A percentile compares a stretch with the other conserved stretches of the same genome.
These are phyloP conservation scores for Etheostoma perlongum DNA, from an alignment of 2,797 vertebrate genomes.

Conservation along the genomic window DNA sequence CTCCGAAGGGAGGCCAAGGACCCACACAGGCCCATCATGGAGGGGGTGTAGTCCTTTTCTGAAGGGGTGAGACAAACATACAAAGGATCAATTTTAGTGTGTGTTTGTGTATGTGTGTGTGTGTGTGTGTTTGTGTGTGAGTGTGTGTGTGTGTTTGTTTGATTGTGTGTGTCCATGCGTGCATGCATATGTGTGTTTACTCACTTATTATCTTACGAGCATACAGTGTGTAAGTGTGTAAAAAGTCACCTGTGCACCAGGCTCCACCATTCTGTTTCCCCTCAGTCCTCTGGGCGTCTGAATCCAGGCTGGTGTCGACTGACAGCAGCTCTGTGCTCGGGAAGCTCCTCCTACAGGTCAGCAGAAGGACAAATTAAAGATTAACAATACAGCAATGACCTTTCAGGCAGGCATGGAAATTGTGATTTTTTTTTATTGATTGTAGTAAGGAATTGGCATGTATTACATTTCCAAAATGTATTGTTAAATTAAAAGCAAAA, in stretches of 20 bases:
- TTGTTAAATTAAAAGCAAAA: neutral
- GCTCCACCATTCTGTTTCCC: constrained; percentile 91
- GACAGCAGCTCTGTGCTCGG: constrained; percentile 94
- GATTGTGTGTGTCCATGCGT: neutral
- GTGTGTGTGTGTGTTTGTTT: neutral
- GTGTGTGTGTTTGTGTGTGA: neutral
- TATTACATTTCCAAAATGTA: neutral
- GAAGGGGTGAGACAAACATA: constrained; percentile 38
- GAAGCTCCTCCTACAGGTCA: constrained; percentile 90
- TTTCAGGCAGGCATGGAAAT: neutral
- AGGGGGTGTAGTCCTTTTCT: constrained; percentile 96
- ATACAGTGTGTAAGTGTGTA: neutral
- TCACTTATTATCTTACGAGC: neutral
- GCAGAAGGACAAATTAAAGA: constrained; percentile 22
- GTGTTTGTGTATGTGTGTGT: neutral
- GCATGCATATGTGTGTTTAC: neutral
- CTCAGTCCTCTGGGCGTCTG: constrained; percentile 89
- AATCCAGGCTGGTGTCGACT: constrained; percentile 92
- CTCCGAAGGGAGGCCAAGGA: constrained; percentile 95
- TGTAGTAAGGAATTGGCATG: neutral
- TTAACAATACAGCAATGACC: neutral
- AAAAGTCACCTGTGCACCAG: constrained; percentile 91
- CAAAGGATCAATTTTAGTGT: constrained; percentile 6
- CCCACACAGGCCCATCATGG: constrained; percentile 96
- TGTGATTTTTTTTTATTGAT: neutral